Evolutionary conservation across 1,140 invertebrate genomes (phyloP), one percentile per base, ranked within the genome.

Genomic region (Littorina saxatilis): DNA sequence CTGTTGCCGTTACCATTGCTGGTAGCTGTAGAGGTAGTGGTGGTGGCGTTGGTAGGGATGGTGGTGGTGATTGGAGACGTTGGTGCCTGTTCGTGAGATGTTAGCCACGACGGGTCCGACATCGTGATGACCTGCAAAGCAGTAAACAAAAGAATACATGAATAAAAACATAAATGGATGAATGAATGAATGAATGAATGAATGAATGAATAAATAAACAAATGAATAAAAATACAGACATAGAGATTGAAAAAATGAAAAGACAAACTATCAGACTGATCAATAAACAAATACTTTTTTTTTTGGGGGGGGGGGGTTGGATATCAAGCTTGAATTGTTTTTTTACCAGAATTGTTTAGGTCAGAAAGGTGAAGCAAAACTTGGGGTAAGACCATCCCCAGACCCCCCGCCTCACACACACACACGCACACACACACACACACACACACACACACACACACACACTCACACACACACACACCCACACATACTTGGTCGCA

Each of bases 401-500:
- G n/a, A n/a, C n/a, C n/a, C 27, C 5, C 61, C 17, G 5, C 2
- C 27, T 20, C 9, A 7, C 29, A 29, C 32, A 0, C 32, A 4
- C 61, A 4, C 32, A 4, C 32, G 29, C 32, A 4, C 32, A 66
- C 32, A 66, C 27, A 32, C 32, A 66, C 32, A 35, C 61, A 66
- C 32, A 66, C 61, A 66, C 32, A 35, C 27, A 66, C 32, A 66
- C 32, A 66, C 61, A 66, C 61, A 66, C 61, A 66, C 61, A 66
- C 61, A 35, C 61, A 66, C 61, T 32, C 32, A 32, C 61, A 66
- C 61, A 66, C 61, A 66, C 9, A 32, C 32, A 1, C 61, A 66
- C 61, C 29, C 20, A 66, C 61, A 7, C 35, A 32, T 32, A 39
- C 66, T 20, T 35, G 39, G 17, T 23, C 66, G 35, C 66, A 39